Evolutionary conservation across 2,888 invertebrate genomes (phyloP).

Genomic region (Nasonovia ribisnigri): DNA sequence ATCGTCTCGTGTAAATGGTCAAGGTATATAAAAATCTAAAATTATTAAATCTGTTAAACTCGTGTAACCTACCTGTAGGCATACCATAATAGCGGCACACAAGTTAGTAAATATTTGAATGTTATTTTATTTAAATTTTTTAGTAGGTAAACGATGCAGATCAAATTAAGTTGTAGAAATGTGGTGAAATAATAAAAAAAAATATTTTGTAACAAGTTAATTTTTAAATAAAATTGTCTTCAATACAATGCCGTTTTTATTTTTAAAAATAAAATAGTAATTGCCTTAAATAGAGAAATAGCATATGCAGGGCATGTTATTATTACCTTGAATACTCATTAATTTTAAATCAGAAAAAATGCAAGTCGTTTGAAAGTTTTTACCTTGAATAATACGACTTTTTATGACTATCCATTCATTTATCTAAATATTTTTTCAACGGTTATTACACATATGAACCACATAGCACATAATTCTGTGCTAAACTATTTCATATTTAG

Average conservation of each 20-base stretch:
- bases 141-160: neutral
- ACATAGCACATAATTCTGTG: neutral
- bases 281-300: neutral
- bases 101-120: neutral
- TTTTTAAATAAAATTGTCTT: neutral
- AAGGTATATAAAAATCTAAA: neutral
- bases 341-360: neutral
- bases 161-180: neutral
- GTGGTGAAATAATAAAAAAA: neutral
- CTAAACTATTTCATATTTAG: neutral
- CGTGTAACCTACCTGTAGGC: neutral
- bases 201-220: neutral
- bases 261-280: neutral
- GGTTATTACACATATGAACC: neutral
- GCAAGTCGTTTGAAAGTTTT: slow-evolving; percentile 42
- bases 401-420: neutral
- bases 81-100: neutral
- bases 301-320: neutral
- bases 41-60: slow-evolving; percentile 2
- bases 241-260: neutral
- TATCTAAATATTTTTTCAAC: neutral
- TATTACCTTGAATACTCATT: slow-evolving; percentile 25
- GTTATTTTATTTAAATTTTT: neutral
- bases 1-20: neutral
- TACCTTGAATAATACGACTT: slow-evolving; percentile 26